These are phyloP conservation scores for Tetranychus truncatus DNA, from an alignment of 2,888 invertebrate genomes.

Conservation along the genomic window DNA sequence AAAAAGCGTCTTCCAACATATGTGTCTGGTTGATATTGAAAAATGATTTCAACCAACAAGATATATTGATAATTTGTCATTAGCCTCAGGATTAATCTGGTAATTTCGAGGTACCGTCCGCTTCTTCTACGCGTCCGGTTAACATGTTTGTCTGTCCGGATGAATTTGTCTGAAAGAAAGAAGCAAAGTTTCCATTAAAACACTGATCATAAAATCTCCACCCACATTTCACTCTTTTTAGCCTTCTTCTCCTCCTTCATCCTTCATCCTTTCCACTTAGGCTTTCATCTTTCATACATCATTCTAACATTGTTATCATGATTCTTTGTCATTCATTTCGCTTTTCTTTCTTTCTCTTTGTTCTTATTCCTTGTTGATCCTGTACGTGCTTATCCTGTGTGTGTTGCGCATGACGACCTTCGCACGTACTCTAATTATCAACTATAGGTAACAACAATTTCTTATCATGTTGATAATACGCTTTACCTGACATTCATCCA, in stretches of 20 bases:
- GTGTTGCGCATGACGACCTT: background rate
- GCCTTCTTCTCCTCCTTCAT: background rate
- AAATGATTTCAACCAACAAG: too few species aligned
- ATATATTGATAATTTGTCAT: too few species aligned
- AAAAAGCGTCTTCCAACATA: too few species aligned
- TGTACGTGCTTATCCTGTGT: background rate
- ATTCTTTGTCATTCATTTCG: background rate
- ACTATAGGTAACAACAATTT: background rate
- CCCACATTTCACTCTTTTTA: background rate
- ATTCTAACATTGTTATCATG: background rate
- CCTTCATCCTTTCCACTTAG: background rate
- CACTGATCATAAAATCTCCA: background rate
- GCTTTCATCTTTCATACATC: background rate
- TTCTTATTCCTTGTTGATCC: background rate
- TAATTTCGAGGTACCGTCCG: too few species aligned
- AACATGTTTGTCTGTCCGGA: too few species aligned
- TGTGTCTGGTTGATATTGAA: too few species aligned
- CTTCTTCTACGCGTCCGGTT: too few species aligned
- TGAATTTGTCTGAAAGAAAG: too few species aligned
- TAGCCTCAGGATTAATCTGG: too few species aligned
- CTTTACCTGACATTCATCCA: background rate
- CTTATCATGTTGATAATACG: background rate
- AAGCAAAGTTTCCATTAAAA: too few species aligned
- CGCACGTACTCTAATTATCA: background rate
- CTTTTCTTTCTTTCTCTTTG: background rate